Evolutionary conservation across 2,113 vertebrate genomes (phyloP).

Genomic region (Rallus limicola): DNA sequence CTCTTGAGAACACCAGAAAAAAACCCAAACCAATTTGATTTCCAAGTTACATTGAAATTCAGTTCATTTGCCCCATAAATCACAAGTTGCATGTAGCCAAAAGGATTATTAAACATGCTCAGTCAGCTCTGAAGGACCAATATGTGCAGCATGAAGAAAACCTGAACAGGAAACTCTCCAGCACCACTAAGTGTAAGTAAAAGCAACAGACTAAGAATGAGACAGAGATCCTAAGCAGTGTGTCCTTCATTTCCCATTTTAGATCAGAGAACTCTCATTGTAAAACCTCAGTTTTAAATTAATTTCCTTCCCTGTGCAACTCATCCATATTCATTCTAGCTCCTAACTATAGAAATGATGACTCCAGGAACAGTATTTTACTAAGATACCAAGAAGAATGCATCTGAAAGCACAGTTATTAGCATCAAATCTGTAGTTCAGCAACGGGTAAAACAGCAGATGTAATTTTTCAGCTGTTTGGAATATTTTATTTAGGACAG

Average conservation of each 20-base stretch:
- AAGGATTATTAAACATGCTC: neutral
- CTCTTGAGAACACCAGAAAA: neutral
- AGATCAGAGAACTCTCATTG: neutral
- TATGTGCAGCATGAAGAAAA: neutral
- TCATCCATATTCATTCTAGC: neutral
- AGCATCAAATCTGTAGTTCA: neutral
- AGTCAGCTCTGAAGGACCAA: neutral
- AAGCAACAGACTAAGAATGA: neutral
- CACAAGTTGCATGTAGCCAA: neutral
- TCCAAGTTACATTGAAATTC: neutral
- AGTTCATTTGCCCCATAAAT: neutral
- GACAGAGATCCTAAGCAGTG: neutral
- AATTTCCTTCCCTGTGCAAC: neutral
- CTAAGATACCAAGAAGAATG: neutral
- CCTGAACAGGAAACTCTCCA: neutral
- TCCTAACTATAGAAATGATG: neutral
- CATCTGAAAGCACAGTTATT: neutral
- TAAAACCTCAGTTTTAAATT: neutral
- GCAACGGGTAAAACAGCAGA: neutral
- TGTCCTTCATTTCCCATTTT: neutral
- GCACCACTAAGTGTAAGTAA: neutral
- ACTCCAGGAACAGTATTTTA: neutral
- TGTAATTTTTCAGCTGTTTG: neutral
- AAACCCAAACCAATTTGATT: neutral
- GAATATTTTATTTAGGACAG: neutral